Evolutionary conservation across 53 echinoderm and acorn worm species (phyloP), one percentile per base, ranked within the genome.

Genomic region (Zoroaster sp.): DNA sequence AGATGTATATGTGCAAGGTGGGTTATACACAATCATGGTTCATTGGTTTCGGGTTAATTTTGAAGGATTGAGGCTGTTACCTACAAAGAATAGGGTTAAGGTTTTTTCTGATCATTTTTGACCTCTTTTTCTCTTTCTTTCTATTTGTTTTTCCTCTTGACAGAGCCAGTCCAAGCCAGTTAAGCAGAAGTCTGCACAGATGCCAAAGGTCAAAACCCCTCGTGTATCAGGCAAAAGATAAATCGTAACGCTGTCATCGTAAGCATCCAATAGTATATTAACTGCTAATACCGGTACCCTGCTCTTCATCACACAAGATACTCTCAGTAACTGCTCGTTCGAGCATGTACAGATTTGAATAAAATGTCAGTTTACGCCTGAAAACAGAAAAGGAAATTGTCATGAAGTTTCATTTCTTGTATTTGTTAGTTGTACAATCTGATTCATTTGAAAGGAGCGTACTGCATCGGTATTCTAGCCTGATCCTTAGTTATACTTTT

Each of bases 201-300:
- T 94, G 67, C 83, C 91, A 53, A 96, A 94, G 72, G 52, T 93
- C 31, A 55, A 94, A 66, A 93, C 94, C 11, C 96, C 96, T 3
- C 85, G 96, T 37, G 91, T 96, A 30, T 91, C 94, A 49, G 96
- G 96, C 77, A 96, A 96, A 91, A 91, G 96, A 88, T 96, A 89
- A 92, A 66, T 20, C 4, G 0, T 71, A 34, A 15, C 35, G 15
- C 34, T 10, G 14, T 8, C 49, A 8, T 15, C 17, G 18, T 15
- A 35, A 37, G 18, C n/a, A 36, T 71, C 32, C 63, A 59, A 5
- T 28, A 59, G 0, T 59, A 21, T n/a, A 59, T 59, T 28, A 59
- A 25, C 28, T 25, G 21, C 63, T 25, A 59, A 59, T 59, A 21
- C 63, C 11, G 63, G 63, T 28, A 28, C 21, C 30, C 25, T 3